Evolutionary conservation across 2,888 invertebrate species (phyloP).

Genomic region (Amphiduros pacificus): DNA sequence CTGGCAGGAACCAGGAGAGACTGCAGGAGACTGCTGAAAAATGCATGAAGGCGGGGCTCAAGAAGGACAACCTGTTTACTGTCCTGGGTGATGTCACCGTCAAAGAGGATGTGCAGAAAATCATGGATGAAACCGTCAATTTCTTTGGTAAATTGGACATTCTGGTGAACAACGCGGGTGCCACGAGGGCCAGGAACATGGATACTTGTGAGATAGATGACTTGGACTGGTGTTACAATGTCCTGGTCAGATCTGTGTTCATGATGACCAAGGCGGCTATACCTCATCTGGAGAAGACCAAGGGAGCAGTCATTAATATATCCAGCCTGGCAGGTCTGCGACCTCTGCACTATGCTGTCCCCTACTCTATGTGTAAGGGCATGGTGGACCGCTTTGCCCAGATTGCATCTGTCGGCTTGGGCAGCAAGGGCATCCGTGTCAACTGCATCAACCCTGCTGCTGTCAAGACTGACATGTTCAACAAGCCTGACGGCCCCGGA

Average conservation of each 20-base stretch:
- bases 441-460: conserved; percentile 11
- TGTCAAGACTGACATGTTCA: conserved; percentile 9
- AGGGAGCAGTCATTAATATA: conserved; percentile 9
- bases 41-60: too few species aligned
- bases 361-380: conserved; percentile 14
- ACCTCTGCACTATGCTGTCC: conserved; percentile 6
- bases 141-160: conserved; percentile 2
- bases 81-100: conserved; percentile 10
- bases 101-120: not conserved
- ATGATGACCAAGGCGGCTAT: conserved; percentile 11
- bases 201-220: conserved; percentile 8
- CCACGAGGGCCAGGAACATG: not conserved
- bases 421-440: conserved; percentile 2
- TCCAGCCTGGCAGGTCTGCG: conserved; percentile 5
- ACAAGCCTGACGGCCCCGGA: conserved; percentile 3
- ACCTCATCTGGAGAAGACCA: conserved; percentile 12
- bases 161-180: conserved; percentile 6
- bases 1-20: too few species aligned
- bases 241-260: conserved; percentile 6
- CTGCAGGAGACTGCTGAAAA: too few species aligned
- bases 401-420: not conserved
- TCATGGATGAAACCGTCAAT: not conserved
- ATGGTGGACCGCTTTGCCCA: conserved; percentile 8
- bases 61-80: too few species aligned
- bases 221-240: conserved; percentile 11